phyloP scores from a whole-genome alignment of 2,113 vertebrate species.

The Petromus typicus region DNA sequence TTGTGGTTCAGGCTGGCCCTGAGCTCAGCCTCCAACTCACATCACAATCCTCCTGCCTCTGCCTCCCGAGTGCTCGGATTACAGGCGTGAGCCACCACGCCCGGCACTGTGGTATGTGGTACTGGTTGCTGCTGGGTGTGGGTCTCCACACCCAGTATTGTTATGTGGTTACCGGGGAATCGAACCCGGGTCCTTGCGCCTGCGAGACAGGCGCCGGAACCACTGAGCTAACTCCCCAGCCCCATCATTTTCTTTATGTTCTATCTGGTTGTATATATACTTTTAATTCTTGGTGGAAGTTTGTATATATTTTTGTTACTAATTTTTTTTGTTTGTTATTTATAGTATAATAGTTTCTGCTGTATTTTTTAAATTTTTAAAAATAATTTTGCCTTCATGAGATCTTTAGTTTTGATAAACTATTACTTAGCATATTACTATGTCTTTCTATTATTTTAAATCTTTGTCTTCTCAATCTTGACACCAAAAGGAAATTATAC shows the following conservation, averaged over 20 bases:
- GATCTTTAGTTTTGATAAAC: not conserved
- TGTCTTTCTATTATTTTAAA: not conserved
- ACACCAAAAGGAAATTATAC: not conserved
- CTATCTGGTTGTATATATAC: not conserved
- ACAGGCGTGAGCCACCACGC: too few relatives aligned
- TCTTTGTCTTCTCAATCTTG: not conserved
- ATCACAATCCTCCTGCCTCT: too few relatives aligned
- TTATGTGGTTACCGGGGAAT: too few relatives aligned
- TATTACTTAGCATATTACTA: not conserved
- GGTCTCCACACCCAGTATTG: too few relatives aligned
- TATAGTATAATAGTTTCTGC: not conserved
- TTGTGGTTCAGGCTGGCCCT: too few relatives aligned
- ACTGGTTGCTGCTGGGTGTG: too few relatives aligned
- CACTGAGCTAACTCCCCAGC: too few relatives aligned
- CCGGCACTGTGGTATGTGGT: too few relatives aligned
- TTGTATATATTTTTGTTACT: not conserved
- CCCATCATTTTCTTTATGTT: conserved; percentile 17
- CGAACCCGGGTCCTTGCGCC: too few relatives aligned
- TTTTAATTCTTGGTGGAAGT: not conserved
- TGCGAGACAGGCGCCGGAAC: too few relatives aligned
- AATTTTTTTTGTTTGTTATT: not conserved
- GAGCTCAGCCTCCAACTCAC: too few relatives aligned
- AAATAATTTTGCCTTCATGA: not conserved
- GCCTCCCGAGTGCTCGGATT: too few relatives aligned
- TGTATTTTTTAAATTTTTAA: not conserved